Evolutionary conservation across 2,888 invertebrate species (phyloP).

Genomic region (Macrophya alboannulata): DNA sequence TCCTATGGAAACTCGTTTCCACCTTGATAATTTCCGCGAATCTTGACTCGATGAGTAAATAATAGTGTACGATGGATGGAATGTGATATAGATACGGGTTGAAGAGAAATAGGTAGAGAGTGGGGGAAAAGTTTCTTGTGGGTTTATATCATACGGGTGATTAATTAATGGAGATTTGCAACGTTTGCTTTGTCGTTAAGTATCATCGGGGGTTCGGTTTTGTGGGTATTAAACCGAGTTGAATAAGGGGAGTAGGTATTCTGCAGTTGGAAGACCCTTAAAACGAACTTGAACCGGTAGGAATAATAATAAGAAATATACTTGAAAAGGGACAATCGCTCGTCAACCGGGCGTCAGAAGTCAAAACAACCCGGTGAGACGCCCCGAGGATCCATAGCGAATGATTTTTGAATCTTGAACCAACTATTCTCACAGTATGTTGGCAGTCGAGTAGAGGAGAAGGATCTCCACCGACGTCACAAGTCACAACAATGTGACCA

Average conservation of each 20-base stretch:
- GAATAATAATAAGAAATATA: conserved; percentile 40
- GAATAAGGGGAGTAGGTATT: background rate
- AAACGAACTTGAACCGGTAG: background rate
- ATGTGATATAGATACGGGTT: background rate
- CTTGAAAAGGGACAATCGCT: conserved; percentile 70
- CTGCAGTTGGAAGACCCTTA: background rate
- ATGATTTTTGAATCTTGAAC: conserved; percentile 65
- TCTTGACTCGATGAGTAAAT: conserved; percentile 18
- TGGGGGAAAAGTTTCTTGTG: background rate
- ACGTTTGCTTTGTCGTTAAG: conserved; percentile 10
- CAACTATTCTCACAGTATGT: conserved; percentile 56
- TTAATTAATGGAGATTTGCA: conserved; percentile 31
- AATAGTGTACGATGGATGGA: background rate
- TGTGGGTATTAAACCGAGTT: background rate
- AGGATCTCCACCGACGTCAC: conserved; percentile 25
- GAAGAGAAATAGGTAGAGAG: background rate
- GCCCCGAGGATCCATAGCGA: conserved; percentile 77
- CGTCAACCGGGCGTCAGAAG: conserved; percentile 79
- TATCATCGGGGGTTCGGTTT: background rate
- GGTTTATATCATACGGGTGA: conserved; percentile 21
- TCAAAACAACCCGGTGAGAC: conserved; percentile 76
- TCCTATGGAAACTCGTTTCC: background rate
- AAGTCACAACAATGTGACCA: conserved; percentile 77
- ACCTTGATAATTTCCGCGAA: conserved; percentile 7
- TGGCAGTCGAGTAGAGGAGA: conserved; percentile 45